phyloP scores from a whole-genome alignment of 2,888 invertebrate species.

The Alitta virens region DNA sequence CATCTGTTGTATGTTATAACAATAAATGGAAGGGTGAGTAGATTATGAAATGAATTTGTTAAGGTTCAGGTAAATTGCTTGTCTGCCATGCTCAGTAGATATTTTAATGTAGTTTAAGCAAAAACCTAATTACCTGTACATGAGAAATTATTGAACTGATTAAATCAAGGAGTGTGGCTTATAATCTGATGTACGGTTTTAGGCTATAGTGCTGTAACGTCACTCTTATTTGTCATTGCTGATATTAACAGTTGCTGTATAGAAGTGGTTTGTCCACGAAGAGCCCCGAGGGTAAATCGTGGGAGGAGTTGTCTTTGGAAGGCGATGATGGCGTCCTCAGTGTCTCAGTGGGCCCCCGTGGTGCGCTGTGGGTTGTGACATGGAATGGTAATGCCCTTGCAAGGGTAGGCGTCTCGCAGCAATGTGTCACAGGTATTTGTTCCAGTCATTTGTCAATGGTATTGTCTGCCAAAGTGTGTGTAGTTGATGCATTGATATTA shows the following conservation, averaged over 20 bases:
- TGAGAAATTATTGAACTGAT: too few species aligned
- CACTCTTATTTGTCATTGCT: too few species aligned
- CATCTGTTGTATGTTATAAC: slow-evolving; percentile 91
- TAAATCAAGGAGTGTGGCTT: too few species aligned
- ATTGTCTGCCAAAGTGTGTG: not conserved
- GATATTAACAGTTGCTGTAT: not conserved
- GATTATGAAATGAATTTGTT: too few species aligned
- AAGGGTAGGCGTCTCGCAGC: slow-evolving; percentile 79
- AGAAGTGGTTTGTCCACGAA: not conserved
- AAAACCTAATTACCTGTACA: too few species aligned
- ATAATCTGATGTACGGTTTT: too few species aligned
- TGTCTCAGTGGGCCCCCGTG: slow-evolving; percentile 81
- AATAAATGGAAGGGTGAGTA: slow-evolving; percentile 75
- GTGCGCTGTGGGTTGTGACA: slow-evolving; percentile 82
- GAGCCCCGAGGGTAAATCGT: slow-evolving; percentile 11
- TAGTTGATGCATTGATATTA: not conserved
- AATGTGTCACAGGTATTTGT: slow-evolving; percentile 67
- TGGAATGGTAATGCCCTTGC: slow-evolving; percentile 81
- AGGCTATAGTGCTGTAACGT: too few species aligned
- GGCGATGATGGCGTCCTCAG: slow-evolving; percentile 60
- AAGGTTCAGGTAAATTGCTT: too few species aligned
- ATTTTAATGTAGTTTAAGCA: too few species aligned
- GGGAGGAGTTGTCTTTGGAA: not conserved
- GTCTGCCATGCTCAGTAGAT: too few species aligned
- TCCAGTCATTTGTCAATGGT: not conserved